phyloP scores from a whole-genome alignment of 1,140 invertebrate genomes.

The Halictus rubicundus region DNA sequence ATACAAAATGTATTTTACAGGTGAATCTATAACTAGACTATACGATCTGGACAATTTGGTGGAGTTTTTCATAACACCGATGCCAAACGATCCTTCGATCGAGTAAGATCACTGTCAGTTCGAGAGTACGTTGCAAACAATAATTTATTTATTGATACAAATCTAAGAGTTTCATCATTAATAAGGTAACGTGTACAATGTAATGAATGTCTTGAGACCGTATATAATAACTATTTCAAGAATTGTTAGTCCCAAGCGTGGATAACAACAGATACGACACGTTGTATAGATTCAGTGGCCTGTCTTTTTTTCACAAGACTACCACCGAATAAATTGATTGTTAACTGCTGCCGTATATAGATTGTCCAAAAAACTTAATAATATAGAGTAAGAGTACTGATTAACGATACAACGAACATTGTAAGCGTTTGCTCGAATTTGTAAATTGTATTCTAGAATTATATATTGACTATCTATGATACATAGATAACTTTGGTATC shows the following conservation, averaged over 20 bases:
- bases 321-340: conserved; percentile 35
- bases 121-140: conserved; percentile 61
- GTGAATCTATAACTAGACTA: conserved; percentile 75
- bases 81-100: conserved; percentile 67
- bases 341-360: conserved; percentile 33
- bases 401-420: conserved; percentile 62
- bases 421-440: conserved; percentile 52
- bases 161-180: conserved; percentile 38
- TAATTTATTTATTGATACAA: conserved; percentile 69
- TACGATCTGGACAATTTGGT: conserved; percentile 78
- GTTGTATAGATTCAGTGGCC: conserved; percentile 38
- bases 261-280: conserved; percentile 37
- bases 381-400: conserved; percentile 56
- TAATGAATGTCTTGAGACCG: conserved; percentile 53
- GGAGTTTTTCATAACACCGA: conserved; percentile 76
- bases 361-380: conserved; percentile 57
- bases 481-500: conserved; percentile 57
- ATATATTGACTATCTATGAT: conserved; percentile 58
- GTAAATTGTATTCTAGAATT: conserved; percentile 59
- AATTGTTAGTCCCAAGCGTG: conserved; percentile 36
- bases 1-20: conserved; percentile 62
- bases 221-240: conserved; percentile 30
- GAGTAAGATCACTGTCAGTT: conserved; percentile 52
- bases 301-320: conserved; percentile 26
- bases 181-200: conserved; percentile 35